phyloP scores from a whole-genome alignment of 2,797 vertebrate genomes.

The Rhinogobio ventralis region DNA sequence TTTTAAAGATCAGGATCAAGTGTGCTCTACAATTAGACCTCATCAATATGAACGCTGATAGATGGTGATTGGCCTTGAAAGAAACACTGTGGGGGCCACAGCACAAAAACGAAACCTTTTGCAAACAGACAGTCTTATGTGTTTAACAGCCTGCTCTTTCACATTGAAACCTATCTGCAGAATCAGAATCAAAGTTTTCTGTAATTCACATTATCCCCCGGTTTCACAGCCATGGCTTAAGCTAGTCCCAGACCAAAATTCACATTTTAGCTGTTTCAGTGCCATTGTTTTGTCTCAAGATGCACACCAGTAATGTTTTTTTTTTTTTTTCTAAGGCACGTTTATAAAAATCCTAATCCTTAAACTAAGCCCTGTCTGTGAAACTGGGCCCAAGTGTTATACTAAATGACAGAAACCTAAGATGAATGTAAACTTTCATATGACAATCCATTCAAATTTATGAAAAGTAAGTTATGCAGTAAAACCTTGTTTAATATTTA shows the following conservation, averaged over 20 bases:
- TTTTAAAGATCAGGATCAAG: conserved; percentile 43
- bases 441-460: not conserved
- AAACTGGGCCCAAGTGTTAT: no score
- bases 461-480: not conserved
- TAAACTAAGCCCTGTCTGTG: no score
- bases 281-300: no score
- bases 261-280: no score
- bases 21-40: conserved; percentile 53
- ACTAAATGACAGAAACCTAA: not conserved
- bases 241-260: no score
- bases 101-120: conserved; percentile 4
- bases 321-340: no score
- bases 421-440: conserved; percentile 1
- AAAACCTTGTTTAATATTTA: conserved; percentile 9
- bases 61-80: conserved; percentile 43
- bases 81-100: conserved; percentile 18
- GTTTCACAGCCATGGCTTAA: no score
- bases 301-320: no score
- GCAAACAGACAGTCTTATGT: not conserved
- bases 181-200: not conserved
- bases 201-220: not conserved
- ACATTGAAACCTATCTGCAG: not conserved
- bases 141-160: not conserved
- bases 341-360: no score
- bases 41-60: conserved; percentile 48